These are phyloP conservation scores for Salpingus planirostris DNA, from an alignment of 2,888 invertebrate genomes.

Conservation along the genomic window DNA sequence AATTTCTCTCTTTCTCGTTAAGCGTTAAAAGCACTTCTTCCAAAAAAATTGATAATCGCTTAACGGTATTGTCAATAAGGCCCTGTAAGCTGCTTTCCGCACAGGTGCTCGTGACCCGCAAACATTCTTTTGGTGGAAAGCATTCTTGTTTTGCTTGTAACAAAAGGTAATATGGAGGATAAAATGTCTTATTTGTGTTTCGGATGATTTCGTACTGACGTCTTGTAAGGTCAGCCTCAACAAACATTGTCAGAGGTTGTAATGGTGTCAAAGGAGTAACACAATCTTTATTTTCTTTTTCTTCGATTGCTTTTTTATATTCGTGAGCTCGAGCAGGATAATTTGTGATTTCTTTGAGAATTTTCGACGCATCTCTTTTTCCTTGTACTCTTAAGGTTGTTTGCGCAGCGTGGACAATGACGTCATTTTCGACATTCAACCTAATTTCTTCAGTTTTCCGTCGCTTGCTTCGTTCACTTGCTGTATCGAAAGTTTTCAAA, in stretches of 20 bases:
- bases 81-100: background rate
- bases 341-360: background rate
- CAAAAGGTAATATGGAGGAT: background rate
- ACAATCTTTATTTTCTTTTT: background rate
- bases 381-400: background rate
- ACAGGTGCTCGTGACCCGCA: background rate
- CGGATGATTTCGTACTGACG: background rate
- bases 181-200: background rate
- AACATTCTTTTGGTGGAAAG: background rate
- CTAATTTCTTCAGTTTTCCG: background rate
- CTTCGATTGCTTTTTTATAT: background rate
- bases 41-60: background rate
- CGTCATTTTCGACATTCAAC: too few species aligned
- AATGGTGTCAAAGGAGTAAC: background rate
- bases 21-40: background rate
- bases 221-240: background rate
- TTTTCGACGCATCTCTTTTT: background rate
- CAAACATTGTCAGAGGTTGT: background rate
- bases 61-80: conserved; percentile 1
- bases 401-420: background rate
- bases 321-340: background rate
- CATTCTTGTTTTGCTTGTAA: conserved; percentile 1
- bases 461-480: background rate
- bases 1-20: conserved; percentile 9
- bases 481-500: background rate